Conservation (phyloP, 2,113 vertebrate genomes). For the Oxyruncus cristatus region DNA sequence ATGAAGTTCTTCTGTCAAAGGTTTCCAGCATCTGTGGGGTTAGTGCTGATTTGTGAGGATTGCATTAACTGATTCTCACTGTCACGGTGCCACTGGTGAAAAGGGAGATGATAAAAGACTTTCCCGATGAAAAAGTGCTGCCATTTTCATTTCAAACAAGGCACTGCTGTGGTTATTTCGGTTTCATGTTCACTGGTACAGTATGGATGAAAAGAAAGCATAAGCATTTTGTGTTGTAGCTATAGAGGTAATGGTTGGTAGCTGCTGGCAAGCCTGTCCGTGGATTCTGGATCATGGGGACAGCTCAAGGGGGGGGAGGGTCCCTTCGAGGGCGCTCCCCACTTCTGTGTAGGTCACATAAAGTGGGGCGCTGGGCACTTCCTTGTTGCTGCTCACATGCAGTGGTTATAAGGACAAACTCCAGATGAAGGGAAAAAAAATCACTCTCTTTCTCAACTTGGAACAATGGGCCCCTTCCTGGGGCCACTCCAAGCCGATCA, state of each 20-base stretch:
- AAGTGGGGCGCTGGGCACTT: background rate
- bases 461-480: background rate
- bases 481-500: background rate
- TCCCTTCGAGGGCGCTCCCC: background rate
- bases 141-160: constrained; percentile 33
- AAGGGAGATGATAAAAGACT: constrained; percentile 31
- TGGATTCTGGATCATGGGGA: background rate
- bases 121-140: background rate
- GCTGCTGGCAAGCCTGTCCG: background rate
- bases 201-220: background rate
- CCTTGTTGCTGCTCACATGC: background rate
- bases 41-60: constrained; percentile 17
- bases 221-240: background rate
- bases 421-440: rapidly evolving
- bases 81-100: background rate
- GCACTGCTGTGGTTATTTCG: background rate
- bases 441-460: background rate
- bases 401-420: background rate
- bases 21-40: background rate
- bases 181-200: background rate
- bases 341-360: rapidly evolving
- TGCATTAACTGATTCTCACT: constrained; percentile 28
- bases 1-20: constrained; percentile 14
- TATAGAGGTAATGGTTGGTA: background rate
- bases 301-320: rapidly evolving